Evolutionary conservation across 2,113 vertebrate species (phyloP).

Genomic region (Saguinus imperator): DNA sequence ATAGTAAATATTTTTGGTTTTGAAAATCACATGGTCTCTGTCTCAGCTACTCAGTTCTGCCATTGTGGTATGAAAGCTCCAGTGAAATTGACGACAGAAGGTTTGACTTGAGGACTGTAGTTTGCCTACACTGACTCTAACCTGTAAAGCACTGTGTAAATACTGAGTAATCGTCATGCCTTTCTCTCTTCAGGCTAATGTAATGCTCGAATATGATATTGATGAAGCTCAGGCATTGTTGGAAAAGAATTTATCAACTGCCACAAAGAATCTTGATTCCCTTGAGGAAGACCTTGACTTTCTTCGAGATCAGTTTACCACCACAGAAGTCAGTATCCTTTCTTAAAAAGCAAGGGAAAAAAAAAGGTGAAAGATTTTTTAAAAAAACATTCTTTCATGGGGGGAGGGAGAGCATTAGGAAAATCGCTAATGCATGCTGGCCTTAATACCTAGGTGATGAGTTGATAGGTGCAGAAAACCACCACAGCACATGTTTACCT

Average conservation of each 20-base stretch:
- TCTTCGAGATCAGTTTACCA: conserved; percentile 98
- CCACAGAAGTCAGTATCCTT: conserved; percentile 99
- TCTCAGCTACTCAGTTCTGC: neutral
- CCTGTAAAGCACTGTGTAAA: neutral
- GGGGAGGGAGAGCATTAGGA: neutral
- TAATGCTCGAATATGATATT: conserved; percentile 99
- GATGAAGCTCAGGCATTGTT: conserved; percentile 95
- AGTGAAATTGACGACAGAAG: neutral
- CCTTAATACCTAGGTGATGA: too few relatives aligned
- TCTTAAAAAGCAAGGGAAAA: neutral
- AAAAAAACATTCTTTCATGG: neutral
- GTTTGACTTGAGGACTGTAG: neutral
- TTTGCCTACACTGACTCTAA: neutral
- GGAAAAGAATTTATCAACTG: conserved; percentile 96
- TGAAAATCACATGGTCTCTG: neutral
- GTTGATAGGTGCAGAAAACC: too few relatives aligned
- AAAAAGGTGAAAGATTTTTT: neutral
- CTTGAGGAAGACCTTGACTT: conserved; percentile 98
- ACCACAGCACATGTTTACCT: too few relatives aligned
- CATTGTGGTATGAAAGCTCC: neutral
- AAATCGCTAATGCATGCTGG: too few relatives aligned
- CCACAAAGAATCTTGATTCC: conserved; percentile 94
- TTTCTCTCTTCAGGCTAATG: conserved; percentile 90
- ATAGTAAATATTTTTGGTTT: conserved; percentile 34
- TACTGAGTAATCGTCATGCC: conserved; percentile 32